A percentile compares a stretch with the other conserved stretches of the same genome.
Evolutionary conservation across 2,888 invertebrate genomes (phyloP).

Genomic region (Dorcus parallelipipedus): DNA sequence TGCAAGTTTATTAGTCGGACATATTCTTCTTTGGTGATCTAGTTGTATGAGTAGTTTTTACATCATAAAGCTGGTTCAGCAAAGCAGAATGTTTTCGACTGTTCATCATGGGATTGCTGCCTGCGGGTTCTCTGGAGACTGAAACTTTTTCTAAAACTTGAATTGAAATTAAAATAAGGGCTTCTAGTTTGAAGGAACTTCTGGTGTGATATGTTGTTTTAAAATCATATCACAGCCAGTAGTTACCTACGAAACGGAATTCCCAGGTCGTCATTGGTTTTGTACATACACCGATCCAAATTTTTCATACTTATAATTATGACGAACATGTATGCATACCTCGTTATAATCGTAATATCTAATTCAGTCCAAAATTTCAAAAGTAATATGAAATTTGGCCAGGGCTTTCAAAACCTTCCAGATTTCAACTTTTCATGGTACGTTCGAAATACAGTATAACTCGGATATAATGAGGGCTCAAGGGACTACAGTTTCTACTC

Average conservation of each 20-base stretch:
- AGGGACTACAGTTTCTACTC: no score
- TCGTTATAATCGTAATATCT: no score
- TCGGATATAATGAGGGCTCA: no score
- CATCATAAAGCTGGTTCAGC: conserved; percentile 52
- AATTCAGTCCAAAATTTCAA: no score
- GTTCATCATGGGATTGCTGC: conserved; percentile 29
- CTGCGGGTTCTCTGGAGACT: background rate
- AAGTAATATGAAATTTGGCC: no score
- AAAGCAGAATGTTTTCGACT: conserved; percentile 50
- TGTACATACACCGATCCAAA: no score
- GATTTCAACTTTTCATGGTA: no score
- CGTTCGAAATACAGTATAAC: no score
- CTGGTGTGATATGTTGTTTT: conserved; percentile 50
- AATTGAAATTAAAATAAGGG: conserved; percentile 26
- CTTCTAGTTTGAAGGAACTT: conserved; percentile 51
- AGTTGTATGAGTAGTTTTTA: conserved; percentile 48
- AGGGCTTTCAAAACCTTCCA: no score
- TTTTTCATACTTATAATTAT: no score
- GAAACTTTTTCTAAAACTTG: background rate
- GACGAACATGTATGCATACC: no score
- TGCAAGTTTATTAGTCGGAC: conserved; percentile 33
- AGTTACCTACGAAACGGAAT: conserved; percentile 51
- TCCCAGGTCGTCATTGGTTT: conserved; percentile 29
- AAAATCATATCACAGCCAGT: conserved; percentile 50
- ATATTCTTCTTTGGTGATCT: conserved; percentile 52